Conservation (phyloP, 2,797 vertebrate genomes). For the Thaleichthys pacificus region DNA sequence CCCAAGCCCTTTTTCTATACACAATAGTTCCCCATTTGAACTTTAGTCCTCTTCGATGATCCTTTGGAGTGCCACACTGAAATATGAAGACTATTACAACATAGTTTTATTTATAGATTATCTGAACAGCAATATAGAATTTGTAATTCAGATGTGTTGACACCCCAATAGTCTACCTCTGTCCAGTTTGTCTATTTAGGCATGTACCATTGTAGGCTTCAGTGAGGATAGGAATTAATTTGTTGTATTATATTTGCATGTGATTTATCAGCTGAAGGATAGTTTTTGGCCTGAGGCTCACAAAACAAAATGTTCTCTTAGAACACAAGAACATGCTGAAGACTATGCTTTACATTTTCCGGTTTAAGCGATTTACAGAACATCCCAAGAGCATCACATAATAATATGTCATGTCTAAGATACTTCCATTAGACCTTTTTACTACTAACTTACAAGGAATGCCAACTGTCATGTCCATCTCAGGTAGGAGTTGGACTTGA, state of each 20-base stretch:
- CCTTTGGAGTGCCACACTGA: not conserved
- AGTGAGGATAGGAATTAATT: not conserved
- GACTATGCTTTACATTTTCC: not conserved
- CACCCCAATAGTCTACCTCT: not conserved
- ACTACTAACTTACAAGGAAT: not conserved
- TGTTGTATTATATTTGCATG: not conserved
- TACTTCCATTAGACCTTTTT: too few relatives aligned
- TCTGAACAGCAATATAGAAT: not conserved
- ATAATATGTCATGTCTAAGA: too few relatives aligned
- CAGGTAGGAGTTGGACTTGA: too few relatives aligned
- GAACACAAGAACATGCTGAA: not conserved
- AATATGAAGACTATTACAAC: slow-evolving; percentile 8
- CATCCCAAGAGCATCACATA: not conserved
- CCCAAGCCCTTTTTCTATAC: slow-evolving; percentile 7
- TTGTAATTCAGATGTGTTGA: not conserved
- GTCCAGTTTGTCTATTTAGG: not conserved
- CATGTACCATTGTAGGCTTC: not conserved
- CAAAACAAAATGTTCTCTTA: not conserved
- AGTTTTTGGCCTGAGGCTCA: not conserved
- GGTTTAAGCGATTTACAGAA: not conserved
- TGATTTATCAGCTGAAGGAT: slow-evolving; percentile 5
- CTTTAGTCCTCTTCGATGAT: slow-evolving; percentile 4
- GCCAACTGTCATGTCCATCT: not conserved
- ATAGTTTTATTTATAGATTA: not conserved
- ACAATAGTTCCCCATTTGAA: slow-evolving; percentile 13